These are phyloP conservation scores for Pseudolaguvia tuberculata DNA, from an alignment of 2,113 vertebrate genomes.

Conservation along the genomic window DNA sequence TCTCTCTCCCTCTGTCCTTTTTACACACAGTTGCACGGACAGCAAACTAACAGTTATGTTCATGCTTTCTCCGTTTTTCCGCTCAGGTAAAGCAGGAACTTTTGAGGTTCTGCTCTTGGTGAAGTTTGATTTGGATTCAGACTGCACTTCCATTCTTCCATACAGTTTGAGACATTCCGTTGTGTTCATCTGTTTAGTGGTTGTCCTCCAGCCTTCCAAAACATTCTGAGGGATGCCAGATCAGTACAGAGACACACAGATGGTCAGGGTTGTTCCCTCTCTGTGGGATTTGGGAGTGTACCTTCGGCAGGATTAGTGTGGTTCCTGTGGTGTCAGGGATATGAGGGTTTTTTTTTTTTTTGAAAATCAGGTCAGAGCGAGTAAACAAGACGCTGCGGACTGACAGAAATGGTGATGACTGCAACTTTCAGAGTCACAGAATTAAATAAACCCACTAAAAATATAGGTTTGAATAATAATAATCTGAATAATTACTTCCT, in stretches of 20 bases:
- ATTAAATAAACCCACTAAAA: too few species aligned
- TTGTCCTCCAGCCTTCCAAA: constrained; percentile 39
- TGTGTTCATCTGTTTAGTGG: constrained; percentile 33
- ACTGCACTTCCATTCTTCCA: not conserved
- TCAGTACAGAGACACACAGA: constrained; percentile 72
- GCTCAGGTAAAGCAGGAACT: not conserved
- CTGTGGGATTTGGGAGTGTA: constrained; percentile 68
- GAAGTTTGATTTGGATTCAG: not conserved
- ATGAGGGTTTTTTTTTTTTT: constrained; percentile 33
- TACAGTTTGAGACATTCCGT: constrained; percentile 23
- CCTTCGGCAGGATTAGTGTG: constrained; percentile 55
- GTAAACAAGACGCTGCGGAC: constrained; percentile 32
- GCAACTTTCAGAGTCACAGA: not conserved
- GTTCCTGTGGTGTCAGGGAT: constrained; percentile 23
- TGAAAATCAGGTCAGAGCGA: constrained; percentile 45
- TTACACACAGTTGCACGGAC: not conserved
- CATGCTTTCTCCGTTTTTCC: too few species aligned
- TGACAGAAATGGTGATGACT: not conserved
- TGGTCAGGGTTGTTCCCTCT: constrained; percentile 76
- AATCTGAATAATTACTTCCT: too few species aligned
- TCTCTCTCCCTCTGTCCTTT: not conserved
- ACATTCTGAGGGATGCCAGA: constrained; percentile 61
- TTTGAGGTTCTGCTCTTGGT: not conserved
- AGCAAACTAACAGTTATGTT: too few species aligned
- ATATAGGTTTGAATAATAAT: too few species aligned